phyloP scores from a whole-genome alignment of 2,888 invertebrate genomes.

The Tethea ocularis region DNA sequence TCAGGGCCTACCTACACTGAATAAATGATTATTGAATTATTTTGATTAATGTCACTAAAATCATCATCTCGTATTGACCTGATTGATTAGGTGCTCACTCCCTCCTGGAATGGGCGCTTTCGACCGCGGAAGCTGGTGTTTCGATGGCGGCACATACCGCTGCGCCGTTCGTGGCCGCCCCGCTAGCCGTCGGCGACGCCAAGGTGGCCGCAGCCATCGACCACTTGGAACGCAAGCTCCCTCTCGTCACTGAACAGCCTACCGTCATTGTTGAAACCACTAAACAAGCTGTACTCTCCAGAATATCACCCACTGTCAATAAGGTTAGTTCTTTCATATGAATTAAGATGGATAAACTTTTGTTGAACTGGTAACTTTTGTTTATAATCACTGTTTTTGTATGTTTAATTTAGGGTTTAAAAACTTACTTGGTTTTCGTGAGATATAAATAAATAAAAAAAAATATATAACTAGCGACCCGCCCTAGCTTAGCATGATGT shows the following conservation, averaged over 20 bases:
- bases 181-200: constrained; percentile 84
- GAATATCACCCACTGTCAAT: constrained; percentile 80
- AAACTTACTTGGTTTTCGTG: too few relatives aligned
- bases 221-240: constrained; percentile 86
- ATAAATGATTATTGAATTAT: too few relatives aligned
- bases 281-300: constrained; percentile 83
- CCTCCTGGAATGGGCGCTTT: constrained; percentile 87
- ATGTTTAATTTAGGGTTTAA: too few relatives aligned
- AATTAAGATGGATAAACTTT: too few relatives aligned
- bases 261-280: constrained; percentile 83
- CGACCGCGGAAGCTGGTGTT: constrained; percentile 86
- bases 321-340: constrained; percentile 62
- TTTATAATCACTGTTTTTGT: too few relatives aligned
- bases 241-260: constrained; percentile 87
- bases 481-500: too few relatives aligned
- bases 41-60: too few relatives aligned
- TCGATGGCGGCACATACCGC: constrained; percentile 86
- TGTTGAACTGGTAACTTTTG: too few relatives aligned
- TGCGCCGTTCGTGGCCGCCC: constrained; percentile 82
- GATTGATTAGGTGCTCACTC: constrained; percentile 85
- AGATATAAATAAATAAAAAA: too few relatives aligned
- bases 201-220: constrained; percentile 87
- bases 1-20: too few relatives aligned
- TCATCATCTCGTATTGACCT: neutral
- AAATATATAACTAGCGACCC: too few relatives aligned